phyloP scores from a whole-genome alignment of 2,113 vertebrate genomes.

The Alethe castanea region DNA sequence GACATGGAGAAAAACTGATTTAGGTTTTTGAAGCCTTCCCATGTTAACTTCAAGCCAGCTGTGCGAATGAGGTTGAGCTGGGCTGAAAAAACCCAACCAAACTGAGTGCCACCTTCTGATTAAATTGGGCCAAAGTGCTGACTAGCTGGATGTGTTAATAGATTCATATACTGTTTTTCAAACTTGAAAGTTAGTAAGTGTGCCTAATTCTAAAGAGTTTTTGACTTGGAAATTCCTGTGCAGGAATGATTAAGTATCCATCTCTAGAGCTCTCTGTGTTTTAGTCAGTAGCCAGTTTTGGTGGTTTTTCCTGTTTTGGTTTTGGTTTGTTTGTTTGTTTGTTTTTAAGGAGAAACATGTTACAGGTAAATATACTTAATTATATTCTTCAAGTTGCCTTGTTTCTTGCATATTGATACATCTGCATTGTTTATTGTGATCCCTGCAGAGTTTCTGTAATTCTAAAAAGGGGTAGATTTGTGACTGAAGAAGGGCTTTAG shows the following conservation, averaged over 20 bases:
- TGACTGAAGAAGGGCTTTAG: neutral
- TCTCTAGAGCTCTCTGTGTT: neutral
- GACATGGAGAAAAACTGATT: neutral
- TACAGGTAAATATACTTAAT: neutral
- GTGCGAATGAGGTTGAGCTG: neutral
- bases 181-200: neutral
- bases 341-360: neutral
- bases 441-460: neutral
- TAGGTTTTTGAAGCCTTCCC: neutral
- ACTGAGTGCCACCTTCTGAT: neutral
- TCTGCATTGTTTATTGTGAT: neutral
- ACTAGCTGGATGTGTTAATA: neutral
- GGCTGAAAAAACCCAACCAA: fast-evolving
- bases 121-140: neutral
- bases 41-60: neutral
- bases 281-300: neutral
- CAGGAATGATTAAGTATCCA: neutral
- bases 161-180: neutral
- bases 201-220: neutral
- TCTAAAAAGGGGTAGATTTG: neutral
- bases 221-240: neutral
- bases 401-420: neutral
- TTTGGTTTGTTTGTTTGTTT: neutral
- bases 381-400: neutral
- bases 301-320: neutral